Conservation (phyloP, 1,140 invertebrate genomes). For the Adoxophyes honmai region DNA sequence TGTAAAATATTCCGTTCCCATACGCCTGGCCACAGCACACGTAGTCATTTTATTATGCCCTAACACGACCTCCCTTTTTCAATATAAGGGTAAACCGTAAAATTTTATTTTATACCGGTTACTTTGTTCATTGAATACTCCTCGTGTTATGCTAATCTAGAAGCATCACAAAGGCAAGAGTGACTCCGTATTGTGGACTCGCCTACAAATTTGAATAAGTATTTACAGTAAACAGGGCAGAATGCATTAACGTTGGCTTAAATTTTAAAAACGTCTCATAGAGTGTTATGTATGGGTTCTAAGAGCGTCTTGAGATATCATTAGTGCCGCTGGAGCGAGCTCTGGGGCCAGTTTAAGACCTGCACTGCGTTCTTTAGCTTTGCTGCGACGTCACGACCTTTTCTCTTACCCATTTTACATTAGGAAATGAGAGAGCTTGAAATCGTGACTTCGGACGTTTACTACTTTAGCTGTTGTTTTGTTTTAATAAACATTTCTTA, state of each 20-base stretch:
- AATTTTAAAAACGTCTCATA: conserved; percentile 76
- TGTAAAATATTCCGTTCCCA: conserved; percentile 41
- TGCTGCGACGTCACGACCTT: conserved; percentile 39
- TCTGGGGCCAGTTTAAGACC: conserved; percentile 59
- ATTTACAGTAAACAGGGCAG: conserved; percentile 68
- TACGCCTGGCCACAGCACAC: conserved; percentile 31
- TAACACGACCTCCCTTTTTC: conserved; percentile 54
- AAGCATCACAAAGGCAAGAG: conserved; percentile 46
- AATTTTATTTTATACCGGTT: conserved; percentile 64
- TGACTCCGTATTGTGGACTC: conserved; percentile 50
- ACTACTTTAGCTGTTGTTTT: no score
- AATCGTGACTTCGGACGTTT: background rate
- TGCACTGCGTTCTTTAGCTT: conserved; percentile 28
- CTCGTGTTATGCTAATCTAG: conserved; percentile 63
- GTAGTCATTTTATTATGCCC: conserved; percentile 54
- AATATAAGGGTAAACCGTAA: conserved; percentile 66
- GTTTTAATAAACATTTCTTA: no score
- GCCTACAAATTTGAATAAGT: conserved; percentile 73
- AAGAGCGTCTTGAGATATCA: conserved; percentile 72
- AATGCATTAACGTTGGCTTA: conserved; percentile 73
- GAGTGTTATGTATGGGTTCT: conserved; percentile 71
- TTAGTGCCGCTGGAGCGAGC: conserved; percentile 57
- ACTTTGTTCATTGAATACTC: conserved; percentile 63
- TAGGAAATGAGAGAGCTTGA: conserved; percentile 25
- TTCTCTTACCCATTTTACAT: conserved; percentile 37